Conservation (phyloP, 2,797 vertebrate genomes). For the Danio aesculapii region DNA sequence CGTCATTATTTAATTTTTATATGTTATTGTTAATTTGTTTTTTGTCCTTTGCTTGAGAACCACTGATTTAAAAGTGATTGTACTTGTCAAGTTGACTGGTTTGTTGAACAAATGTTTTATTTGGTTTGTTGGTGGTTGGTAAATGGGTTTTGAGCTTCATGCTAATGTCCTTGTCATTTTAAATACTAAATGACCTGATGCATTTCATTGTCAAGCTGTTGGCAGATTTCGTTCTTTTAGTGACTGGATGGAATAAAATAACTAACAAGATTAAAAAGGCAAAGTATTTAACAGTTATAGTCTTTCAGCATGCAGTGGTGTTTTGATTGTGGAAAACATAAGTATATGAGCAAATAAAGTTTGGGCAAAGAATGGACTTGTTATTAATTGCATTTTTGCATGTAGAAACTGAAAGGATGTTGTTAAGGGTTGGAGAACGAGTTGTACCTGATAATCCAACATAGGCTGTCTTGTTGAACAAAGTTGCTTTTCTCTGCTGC, state of each 20-base stretch:
- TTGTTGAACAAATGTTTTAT: neutral
- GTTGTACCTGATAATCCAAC: conserved; percentile 1
- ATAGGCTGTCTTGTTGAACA: neutral
- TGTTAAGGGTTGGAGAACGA: neutral
- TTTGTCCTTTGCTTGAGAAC: neutral
- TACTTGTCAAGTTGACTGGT: neutral
- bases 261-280: neutral
- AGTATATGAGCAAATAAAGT: no score
- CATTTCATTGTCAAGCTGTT: neutral
- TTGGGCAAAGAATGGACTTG: neutral
- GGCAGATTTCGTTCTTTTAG: neutral
- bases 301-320: neutral
- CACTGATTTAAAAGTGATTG: conserved; percentile 12
- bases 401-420: neutral
- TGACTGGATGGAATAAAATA: neutral
- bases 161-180: neutral
- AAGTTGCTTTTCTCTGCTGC: neutral
- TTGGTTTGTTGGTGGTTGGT: neutral
- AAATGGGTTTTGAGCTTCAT: neutral
- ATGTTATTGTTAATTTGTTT: no score
- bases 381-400: neutral
- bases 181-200: no score
- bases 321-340: no score
- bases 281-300: neutral
- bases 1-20: no score